Evolutionary conservation across 2,888 invertebrate species (phyloP).

Genomic region (Kryphioiulus occultus): DNA sequence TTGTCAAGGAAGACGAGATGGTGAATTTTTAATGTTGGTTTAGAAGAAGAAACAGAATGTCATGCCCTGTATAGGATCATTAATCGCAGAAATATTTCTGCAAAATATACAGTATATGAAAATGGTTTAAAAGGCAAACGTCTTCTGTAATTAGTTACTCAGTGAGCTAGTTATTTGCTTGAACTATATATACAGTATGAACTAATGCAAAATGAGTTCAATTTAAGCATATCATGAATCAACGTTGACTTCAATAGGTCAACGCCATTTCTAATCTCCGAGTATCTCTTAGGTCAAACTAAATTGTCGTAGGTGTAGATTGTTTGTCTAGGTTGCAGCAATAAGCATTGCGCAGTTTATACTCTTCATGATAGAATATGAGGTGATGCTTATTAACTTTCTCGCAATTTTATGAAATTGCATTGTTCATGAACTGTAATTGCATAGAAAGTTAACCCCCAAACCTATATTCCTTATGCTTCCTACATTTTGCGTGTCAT

Average conservation of each 20-base stretch:
- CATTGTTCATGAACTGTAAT: background rate
- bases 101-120: background rate
- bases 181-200: background rate
- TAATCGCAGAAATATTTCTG: background rate
- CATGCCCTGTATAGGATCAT: background rate
- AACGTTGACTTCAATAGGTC: background rate
- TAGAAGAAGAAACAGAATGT: background rate
- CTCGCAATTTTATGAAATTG: constrained; percentile 22
- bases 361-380: background rate
- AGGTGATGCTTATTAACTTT: constrained; percentile 13
- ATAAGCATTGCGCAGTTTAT: background rate
- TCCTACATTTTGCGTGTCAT: background rate
- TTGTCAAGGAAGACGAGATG: constrained; percentile 35
- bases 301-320: background rate
- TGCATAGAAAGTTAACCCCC: constrained; percentile 6
- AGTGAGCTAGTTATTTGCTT: too few species aligned
- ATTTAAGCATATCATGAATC: background rate
- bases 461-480: background rate
- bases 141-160: background rate
- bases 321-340: background rate
- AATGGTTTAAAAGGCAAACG: background rate
- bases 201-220: background rate
- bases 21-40: background rate
- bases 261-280: background rate
- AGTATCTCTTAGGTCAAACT: background rate